phyloP scores from a whole-genome alignment of 2,113 vertebrate genomes.

The Psettodes erumei region DNA sequence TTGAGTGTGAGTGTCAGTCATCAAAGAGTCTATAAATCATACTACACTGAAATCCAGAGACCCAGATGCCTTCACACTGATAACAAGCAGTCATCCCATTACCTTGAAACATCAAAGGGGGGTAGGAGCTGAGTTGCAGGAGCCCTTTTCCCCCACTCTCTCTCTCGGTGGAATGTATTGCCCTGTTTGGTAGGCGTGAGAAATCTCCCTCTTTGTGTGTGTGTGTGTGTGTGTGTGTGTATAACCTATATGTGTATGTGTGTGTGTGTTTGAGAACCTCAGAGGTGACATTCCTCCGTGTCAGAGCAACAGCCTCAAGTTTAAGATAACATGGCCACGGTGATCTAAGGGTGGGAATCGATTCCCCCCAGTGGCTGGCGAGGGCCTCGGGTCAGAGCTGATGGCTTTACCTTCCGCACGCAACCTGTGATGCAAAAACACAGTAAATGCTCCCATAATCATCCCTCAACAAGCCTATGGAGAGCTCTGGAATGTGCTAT shows the following conservation, averaged over 20 bases:
- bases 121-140: slow-evolving; percentile 39
- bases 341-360: slow-evolving; percentile 83
- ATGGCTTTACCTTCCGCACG: slow-evolving; percentile 79
- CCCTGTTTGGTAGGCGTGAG: slow-evolving; percentile 69
- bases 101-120: slow-evolving; percentile 69
- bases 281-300: slow-evolving; percentile 79
- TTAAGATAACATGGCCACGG: slow-evolving; percentile 83
- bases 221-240: slow-evolving; percentile 63
- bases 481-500: slow-evolving; percentile 3
- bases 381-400: slow-evolving; percentile 76
- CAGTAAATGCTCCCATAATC: slow-evolving; percentile 38
- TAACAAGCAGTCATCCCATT: slow-evolving; percentile 73
- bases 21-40: slow-evolving; percentile 76
- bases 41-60: slow-evolving; percentile 67
- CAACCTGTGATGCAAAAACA: slow-evolving; percentile 62
- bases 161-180: slow-evolving; percentile 68
- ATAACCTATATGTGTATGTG: slow-evolving; percentile 55
- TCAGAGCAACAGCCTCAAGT: slow-evolving; percentile 82
- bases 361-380: slow-evolving; percentile 73
- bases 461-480: slow-evolving; percentile 28
- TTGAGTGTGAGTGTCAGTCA: slow-evolving; percentile 62
- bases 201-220: slow-evolving; percentile 68
- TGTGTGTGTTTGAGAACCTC: slow-evolving; percentile 67
- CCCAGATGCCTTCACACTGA: slow-evolving; percentile 76
- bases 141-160: slow-evolving; percentile 20